phyloP scores from a whole-genome alignment of 2,797 vertebrate genomes.

The Ispidina lecontei region DNA sequence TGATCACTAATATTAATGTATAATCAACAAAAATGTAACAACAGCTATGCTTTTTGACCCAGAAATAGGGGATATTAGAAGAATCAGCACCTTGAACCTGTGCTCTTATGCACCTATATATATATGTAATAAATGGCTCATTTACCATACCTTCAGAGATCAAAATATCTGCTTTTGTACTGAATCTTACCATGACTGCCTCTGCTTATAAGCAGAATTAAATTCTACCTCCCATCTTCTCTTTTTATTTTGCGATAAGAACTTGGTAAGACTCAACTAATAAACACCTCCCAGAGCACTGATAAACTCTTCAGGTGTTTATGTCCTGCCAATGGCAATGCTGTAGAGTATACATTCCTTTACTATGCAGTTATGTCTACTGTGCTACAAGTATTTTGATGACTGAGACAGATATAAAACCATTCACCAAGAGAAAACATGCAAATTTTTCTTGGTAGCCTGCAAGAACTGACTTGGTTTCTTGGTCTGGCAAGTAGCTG shows the following conservation, averaged over 20 bases:
- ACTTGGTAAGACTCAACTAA: conserved; percentile 17
- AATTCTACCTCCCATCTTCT: background rate
- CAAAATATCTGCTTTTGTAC: background rate
- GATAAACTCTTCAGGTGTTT: conserved; percentile 38
- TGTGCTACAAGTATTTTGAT: background rate
- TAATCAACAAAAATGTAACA: background rate
- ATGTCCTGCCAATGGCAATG: background rate
- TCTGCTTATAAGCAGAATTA: background rate
- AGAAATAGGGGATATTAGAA: background rate
- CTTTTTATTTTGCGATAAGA: background rate
- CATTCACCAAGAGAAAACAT: background rate
- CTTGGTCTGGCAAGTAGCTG: background rate
- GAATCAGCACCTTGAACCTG: background rate
- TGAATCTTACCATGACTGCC: background rate
- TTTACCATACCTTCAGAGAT: background rate
- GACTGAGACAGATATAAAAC: conserved; percentile 29
- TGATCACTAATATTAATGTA: background rate
- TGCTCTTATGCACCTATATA: background rate
- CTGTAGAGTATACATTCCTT: conserved; percentile 43
- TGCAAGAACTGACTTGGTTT: background rate
- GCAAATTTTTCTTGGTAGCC: background rate
- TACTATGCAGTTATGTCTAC: conserved; percentile 63
- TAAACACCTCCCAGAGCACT: conserved; percentile 6
- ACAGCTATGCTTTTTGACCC: background rate
- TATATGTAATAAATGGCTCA: background rate